Conservation (phyloP, 2,113 vertebrate species). For the Lampris incognitus region DNA sequence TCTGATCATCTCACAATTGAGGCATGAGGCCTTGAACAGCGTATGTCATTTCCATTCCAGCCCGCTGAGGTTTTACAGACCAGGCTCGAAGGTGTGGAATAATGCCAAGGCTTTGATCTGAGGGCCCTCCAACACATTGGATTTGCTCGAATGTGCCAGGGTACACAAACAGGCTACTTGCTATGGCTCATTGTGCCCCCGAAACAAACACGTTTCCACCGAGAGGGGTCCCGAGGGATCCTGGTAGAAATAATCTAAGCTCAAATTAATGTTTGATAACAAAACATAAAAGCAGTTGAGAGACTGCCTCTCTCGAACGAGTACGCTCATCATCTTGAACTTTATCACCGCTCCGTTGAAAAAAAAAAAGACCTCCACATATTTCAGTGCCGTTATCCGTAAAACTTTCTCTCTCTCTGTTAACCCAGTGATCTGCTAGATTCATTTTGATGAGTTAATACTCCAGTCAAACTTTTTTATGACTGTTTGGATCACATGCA, state of each 20-base stretch:
- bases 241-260: not conserved
- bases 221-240: not conserved
- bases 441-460: not conserved
- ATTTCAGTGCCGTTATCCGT: not conserved
- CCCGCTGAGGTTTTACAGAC: constrained; percentile 38
- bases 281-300: not conserved
- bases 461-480: not conserved
- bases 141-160: not conserved
- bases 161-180: not conserved
- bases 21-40: constrained; percentile 44
- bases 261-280: not conserved
- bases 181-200: not conserved
- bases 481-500: not conserved
- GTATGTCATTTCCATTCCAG: constrained; percentile 45
- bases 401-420: not conserved
- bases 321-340: not conserved
- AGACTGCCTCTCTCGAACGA: not conserved
- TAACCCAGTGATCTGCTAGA: not conserved
- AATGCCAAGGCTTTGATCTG: constrained; percentile 37
- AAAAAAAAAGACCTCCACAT: not conserved
- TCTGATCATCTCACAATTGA: constrained; percentile 51
- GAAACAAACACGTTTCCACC: constrained; percentile 2
- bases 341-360: no score
- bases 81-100: constrained; percentile 45
- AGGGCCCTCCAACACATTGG: constrained; percentile 11